Percentiles rank a stretch among this genome's conserved stretches.
Conservation (phyloP, 2,113 vertebrate species). For the Megalops atlanticus region DNA sequence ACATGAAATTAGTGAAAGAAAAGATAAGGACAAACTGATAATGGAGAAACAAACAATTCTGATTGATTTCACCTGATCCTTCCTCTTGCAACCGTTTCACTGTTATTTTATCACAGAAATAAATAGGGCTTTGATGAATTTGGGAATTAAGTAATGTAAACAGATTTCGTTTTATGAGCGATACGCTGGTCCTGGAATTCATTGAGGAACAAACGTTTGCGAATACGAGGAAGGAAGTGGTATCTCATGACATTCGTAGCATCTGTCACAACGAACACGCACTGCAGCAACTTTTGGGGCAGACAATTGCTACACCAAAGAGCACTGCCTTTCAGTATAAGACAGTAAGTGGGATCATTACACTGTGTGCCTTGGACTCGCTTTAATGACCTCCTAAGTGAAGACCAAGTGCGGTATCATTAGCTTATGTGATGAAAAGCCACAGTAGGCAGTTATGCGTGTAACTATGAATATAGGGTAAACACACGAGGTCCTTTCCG, state of each 20-base stretch:
- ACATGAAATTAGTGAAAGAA: no score
- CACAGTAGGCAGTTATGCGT: not conserved
- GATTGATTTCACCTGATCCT: no score
- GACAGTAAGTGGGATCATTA: not conserved
- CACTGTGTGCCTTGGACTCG: no score
- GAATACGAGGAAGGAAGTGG: not conserved
- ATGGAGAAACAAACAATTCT: not conserved
- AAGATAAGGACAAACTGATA: not conserved
- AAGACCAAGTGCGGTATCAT: no score
- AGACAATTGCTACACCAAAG: not conserved
- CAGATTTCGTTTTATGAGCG: no score
- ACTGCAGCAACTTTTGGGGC: slow-evolving; percentile 8
- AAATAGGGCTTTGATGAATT: no score
- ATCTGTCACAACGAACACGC: slow-evolving; percentile 5
- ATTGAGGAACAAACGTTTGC: not conserved
- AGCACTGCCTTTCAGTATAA: not conserved
- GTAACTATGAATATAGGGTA: not conserved
- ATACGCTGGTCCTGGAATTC: no score
- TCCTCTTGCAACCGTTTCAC: no score
- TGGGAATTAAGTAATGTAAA: no score
- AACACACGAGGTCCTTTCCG: not conserved
- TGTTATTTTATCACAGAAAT: no score
- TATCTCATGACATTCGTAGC: not conserved
- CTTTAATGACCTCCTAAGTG: no score
- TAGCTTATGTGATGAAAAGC: not conserved